These are phyloP conservation scores for Macrosoma leucophasiata DNA, from an alignment of 2,888 invertebrate genomes.

Conservation along the genomic window DNA sequence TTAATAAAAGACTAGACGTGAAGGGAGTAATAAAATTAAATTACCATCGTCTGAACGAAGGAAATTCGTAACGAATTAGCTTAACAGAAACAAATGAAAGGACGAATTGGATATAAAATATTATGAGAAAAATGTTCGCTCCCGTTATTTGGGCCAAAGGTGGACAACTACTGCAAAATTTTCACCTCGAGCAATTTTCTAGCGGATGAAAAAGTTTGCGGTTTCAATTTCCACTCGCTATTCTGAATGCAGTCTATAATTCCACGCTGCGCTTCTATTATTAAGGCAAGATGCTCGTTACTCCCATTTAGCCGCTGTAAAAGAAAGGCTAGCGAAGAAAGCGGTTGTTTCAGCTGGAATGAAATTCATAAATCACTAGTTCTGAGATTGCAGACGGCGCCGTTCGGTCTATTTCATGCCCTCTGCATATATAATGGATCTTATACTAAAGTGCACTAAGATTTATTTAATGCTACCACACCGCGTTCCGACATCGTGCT, in stretches of 20 bases:
- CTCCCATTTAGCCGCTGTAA: conserved; percentile 47
- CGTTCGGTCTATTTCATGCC: conserved; percentile 49
- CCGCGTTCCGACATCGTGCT: not conserved
- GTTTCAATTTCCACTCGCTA: conserved; percentile 52
- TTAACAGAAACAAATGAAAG: conserved; percentile 13
- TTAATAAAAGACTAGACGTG: too few species aligned
- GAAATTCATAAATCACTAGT: conserved; percentile 61
- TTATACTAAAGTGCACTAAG: conserved; percentile 33
- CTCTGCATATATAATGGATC: conserved; percentile 39
- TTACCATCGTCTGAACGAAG: too few species aligned
- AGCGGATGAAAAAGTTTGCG: conserved; percentile 50
- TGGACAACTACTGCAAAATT: conserved; percentile 27
- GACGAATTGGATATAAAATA: conserved; percentile 8
- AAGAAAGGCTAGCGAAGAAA: conserved; percentile 37
- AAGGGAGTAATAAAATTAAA: too few species aligned
- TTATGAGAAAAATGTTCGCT: conserved; percentile 9
- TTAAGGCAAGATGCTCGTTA: conserved; percentile 57
- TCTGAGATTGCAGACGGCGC: conserved; percentile 47
- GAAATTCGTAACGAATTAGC: conserved; percentile 10
- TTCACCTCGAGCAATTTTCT: conserved; percentile 38
- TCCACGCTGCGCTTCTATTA: conserved; percentile 43
- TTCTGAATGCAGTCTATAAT: conserved; percentile 43
- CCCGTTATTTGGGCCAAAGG: conserved; percentile 10
- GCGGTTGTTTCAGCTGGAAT: conserved; percentile 56
- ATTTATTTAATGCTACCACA: conserved; percentile 34